Evolutionary conservation across 1,140 invertebrate genomes (phyloP), one percentile per base, ranked within the genome.

Genomic region (Hylaeus anthracinus): DNA sequence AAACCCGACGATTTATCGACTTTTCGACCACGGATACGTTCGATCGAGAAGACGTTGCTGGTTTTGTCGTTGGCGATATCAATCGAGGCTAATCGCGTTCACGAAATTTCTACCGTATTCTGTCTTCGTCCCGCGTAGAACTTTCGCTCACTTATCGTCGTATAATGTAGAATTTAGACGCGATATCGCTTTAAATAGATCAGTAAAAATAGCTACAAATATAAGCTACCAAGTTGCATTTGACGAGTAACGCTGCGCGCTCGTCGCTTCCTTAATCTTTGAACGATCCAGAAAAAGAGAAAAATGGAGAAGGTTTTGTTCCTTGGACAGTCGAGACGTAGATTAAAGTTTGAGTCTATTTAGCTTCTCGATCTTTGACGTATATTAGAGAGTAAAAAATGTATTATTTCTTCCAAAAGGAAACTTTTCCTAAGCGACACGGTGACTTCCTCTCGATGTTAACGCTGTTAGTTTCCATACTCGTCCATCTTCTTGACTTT

Each of bases 181-280:
- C 55, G 48, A 56, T 45, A 64, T 41, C 14, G 43, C 48, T 58
- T 69, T 53, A 53, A 75, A 66, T 72, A 60, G 37, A 45, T 6
- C 5, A n/a, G n/a, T 77, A 69, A 81, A 84, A 84, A 81, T 86
- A 86, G 85, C 82, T 84, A 86, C 82, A 69, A 56, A 64, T 76
- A 74, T n/a, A 86, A 87, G 85, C 86, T 87, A 87, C 86, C 85
- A 82, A 82, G 72, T 84, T 82, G 64, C 65, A 37, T 39, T 67
- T 67, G 51, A 51, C 9, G 43, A 66, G 43, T 26, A 10, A 5
- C 37, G n/a, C 64, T 43, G 1, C 60, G 26, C 26, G 26, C 37
- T 63, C 37, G 3, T 3, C 3, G 10, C 5, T 9, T 14, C n/a
- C 5, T 6, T 60, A 0, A 12, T 26, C 43, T 1, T 15, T 26